A percentile compares a stretch with the other conserved stretches of the same genome.
These are phyloP conservation scores for Axinella damicornis DNA, from an alignment of 37 sponge, comb jelly and placozoan genomes.

Conservation along the genomic window DNA sequence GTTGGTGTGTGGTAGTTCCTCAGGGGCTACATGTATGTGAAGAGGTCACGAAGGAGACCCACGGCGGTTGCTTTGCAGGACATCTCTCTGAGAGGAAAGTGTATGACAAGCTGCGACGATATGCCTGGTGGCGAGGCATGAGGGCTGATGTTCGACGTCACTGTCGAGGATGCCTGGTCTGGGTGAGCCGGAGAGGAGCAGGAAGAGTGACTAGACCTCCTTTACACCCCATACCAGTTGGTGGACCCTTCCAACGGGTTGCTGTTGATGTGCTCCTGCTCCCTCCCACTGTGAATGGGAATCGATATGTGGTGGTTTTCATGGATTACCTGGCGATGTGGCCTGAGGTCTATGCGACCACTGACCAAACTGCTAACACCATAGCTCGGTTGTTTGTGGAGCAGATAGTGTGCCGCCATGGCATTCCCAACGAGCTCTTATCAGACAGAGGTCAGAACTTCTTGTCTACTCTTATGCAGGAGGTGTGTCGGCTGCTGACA, in stretches of 20 bases:
- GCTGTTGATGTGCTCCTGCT: constrained; percentile 57
- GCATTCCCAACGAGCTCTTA: constrained; percentile 6
- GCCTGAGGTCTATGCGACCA: background rate
- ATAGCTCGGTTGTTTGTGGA: constrained; percentile 21
- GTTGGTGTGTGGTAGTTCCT: constrained; percentile 12
- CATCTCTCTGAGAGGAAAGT: constrained; percentile 14
- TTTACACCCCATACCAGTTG: constrained; percentile 13
- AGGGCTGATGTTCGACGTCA: constrained; percentile 3
- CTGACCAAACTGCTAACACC: background rate
- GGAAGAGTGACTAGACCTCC: background rate
- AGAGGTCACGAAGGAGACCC: constrained; percentile 2
- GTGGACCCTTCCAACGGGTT: constrained; percentile 44
- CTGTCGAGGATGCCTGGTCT: constrained; percentile 39
- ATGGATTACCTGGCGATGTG: constrained; percentile 23
- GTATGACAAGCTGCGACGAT: background rate
- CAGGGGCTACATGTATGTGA: background rate
- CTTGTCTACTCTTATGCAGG: too few relatives aligned
- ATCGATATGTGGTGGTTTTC: constrained; percentile 20
- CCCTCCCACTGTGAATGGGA: constrained; percentile 26
- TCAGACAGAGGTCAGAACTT: too few relatives aligned
- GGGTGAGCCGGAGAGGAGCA: constrained; percentile 8
- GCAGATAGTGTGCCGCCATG: constrained; percentile 9
- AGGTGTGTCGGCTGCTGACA: too few relatives aligned
- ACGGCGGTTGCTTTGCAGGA: constrained; percentile 36
- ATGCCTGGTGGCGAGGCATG: constrained; percentile 46